phyloP scores from a whole-genome alignment of 2,113 vertebrate species.

The Corvus cornix region DNA sequence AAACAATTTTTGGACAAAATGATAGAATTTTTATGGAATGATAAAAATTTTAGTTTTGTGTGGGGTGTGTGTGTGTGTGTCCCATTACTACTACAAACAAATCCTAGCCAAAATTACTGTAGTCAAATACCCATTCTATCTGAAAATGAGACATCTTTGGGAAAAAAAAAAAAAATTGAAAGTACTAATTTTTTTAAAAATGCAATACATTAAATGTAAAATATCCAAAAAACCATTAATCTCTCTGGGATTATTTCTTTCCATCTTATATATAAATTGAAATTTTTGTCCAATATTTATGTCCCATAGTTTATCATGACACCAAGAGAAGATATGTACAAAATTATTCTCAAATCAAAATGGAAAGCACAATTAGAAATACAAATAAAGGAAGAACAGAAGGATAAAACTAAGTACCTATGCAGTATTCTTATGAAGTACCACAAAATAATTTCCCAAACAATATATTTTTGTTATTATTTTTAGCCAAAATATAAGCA shows the following conservation, averaged over 20 bases:
- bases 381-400: background rate
- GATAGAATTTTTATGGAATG: background rate
- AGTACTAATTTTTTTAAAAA: background rate
- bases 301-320: background rate
- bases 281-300: background rate
- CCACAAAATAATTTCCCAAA: background rate
- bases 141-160: background rate
- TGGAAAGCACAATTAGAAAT: background rate
- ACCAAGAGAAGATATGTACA: background rate
- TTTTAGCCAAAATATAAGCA: background rate
- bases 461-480: background rate
- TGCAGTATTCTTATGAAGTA: background rate
- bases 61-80: background rate
- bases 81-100: background rate
- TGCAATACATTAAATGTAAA: background rate
- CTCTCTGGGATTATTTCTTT: background rate
- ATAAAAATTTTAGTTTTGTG: background rate
- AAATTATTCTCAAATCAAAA: background rate
- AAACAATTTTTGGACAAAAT: background rate
- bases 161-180: background rate
- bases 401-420: background rate
- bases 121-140: background rate
- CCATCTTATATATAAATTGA: background rate
- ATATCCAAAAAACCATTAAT: background rate
- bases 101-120: background rate